Evolutionary conservation across 1,140 invertebrate species (phyloP), one percentile per base, ranked within the genome.

Genomic region (Cotesia chilonis): DNA sequence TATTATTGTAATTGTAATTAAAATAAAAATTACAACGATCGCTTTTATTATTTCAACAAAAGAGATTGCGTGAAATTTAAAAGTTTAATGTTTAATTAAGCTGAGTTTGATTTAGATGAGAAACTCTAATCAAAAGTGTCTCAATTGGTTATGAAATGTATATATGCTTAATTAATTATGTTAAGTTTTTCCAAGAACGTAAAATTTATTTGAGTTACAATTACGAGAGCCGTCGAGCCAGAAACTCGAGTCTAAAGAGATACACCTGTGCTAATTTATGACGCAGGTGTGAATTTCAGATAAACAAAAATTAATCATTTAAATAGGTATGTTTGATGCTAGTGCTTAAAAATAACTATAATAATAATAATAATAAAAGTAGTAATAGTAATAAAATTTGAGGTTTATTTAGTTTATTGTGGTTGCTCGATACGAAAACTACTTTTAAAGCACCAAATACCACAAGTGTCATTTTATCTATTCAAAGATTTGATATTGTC

Each of bases 231-330:
- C 54, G 28, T 20, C 57, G 57, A 59, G 14, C 57, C 57, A 59
- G 57, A 59, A 59, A 59, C 3, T 28, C 9, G 3, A 9, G 7
- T 59, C 57, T 59, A 20, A 65, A 63, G 35, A 63, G 5, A 3
- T 10, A 63, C 60, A 63, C 37, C 35, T 63, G 60, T 63, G 60
- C 35, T n/a, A 63, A 38, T 38, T 38, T 12, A 63, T 63, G 37
- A 63, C 41, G 41, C 63, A 65, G 41, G 63, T 65, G 63, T 65
- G 63, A 65, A 65, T 65, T 51, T 7, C 47, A 65, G 6, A 38
- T 65, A 65, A 65, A 65, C 10, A 65, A 51, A 12, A 65, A 51
- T 65, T 37, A 65, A 37, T 65, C 63, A 65, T 4, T 65, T 10
- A 47, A 47, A 47, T 47, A 47, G 4, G 6, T 51, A 17, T 65